Evolutionary conservation across 2,888 invertebrate genomes (phyloP).

Genomic region (Acheta domesticus): DNA sequence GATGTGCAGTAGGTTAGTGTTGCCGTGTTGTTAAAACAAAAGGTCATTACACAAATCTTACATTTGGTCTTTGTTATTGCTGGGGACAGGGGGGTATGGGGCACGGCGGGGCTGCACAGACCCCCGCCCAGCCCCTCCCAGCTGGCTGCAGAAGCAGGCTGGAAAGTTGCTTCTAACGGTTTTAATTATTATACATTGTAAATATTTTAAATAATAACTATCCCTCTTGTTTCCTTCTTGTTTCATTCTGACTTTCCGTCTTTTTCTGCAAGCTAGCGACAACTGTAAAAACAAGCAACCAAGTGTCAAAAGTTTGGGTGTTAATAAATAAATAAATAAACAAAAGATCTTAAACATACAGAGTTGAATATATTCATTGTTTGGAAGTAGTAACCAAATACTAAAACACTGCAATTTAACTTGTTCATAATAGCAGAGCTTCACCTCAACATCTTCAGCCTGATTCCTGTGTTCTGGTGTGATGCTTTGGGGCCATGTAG

Average conservation of each 20-base stretch:
- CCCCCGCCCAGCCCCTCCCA: conserved; percentile 1
- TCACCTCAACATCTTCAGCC: conserved; percentile 31
- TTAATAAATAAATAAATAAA: conserved; percentile 39
- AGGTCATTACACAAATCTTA: conserved; percentile 36
- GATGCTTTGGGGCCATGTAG: conserved; percentile 32
- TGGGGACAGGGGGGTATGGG: conserved; percentile 30
- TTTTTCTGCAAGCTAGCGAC: conserved; percentile 36
- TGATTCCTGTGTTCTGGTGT: conserved; percentile 33
- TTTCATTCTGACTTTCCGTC: conserved; percentile 38
- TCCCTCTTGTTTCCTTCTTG: conserved; percentile 11
- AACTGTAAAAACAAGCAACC: conserved; percentile 36
- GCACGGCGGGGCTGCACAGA: conserved; percentile 25
- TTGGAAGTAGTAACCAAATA: conserved; percentile 36
- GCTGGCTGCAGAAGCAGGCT: conserved; percentile 34
- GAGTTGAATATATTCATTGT: conserved; percentile 37
- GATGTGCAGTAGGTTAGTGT: conserved; percentile 41
- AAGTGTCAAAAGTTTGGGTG: conserved; percentile 38
- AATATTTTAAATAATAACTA: conserved; percentile 2
- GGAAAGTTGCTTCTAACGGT: conserved; percentile 38
- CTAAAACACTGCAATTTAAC: conserved; percentile 32
- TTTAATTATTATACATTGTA: conserved; percentile 34
- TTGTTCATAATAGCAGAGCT: conserved; percentile 32
- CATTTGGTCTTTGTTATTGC: conserved; percentile 37
- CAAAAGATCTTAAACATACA: conserved; percentile 38
- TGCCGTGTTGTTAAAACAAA: conserved; percentile 40